These are phyloP conservation scores for Gryon sp. DNA, from an alignment of 1,140 invertebrate genomes.

Conservation along the genomic window DNA sequence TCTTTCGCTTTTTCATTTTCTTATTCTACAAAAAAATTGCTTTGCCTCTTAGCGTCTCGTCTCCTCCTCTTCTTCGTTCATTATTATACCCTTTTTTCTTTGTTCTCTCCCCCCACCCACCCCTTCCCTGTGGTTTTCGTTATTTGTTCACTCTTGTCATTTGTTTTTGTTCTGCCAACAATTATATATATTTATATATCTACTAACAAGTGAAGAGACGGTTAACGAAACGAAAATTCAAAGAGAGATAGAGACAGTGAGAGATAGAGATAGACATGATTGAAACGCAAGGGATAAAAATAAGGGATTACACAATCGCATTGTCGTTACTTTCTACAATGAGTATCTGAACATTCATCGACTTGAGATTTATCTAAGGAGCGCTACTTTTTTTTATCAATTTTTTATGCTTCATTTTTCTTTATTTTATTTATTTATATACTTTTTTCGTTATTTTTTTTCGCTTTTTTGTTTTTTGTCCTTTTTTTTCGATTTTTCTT, in stretches of 20 bases:
- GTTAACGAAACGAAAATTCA: conserved; percentile 55
- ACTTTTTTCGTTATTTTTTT: conserved; percentile 2
- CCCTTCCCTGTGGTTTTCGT: conserved; percentile 6
- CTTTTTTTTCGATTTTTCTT: conserved; percentile 7
- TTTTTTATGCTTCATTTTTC: conserved; percentile 41
- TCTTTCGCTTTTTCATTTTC: conserved; percentile 20
- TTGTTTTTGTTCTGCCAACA: conserved; percentile 50
- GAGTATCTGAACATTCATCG: conserved; percentile 64
- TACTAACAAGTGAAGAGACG: conserved; percentile 59
- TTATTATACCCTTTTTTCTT: neutral
- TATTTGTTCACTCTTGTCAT: neutral
- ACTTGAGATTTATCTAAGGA: conserved; percentile 64
- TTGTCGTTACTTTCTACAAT: conserved; percentile 60
- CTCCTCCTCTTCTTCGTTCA: conserved; percentile 6
- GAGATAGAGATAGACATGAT: conserved; percentile 43
- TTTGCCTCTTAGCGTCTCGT: conserved; percentile 6
- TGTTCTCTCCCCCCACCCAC: neutral
- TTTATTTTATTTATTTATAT: conserved; percentile 8
- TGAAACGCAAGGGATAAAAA: conserved; percentile 47
- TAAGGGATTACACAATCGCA: conserved; percentile 58
- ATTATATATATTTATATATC: conserved; percentile 64
- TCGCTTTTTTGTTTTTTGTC: conserved; percentile 13
- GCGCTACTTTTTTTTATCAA: conserved; percentile 49
- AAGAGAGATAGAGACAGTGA: conserved; percentile 32
- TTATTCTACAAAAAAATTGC: conserved; percentile 48